These are phyloP conservation scores for Gnatocerus cornutus DNA, from an alignment of 2,888 invertebrate species.

Conservation along the genomic window DNA sequence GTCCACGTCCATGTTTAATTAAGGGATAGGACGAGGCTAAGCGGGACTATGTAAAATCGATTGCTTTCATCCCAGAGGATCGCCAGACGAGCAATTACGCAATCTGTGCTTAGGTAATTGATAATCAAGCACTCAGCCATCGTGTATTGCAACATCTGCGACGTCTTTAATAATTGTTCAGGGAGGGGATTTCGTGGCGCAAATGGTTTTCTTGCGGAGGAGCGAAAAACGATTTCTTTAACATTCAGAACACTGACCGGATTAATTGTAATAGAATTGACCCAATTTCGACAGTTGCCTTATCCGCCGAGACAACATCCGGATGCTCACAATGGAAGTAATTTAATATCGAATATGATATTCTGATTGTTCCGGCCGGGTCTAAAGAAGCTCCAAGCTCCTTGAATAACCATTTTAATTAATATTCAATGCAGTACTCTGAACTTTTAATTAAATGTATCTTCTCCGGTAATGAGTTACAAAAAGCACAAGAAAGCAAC, in stretches of 20 bases:
- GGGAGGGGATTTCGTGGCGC: constrained; percentile 19
- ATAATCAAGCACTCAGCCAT: constrained; percentile 72
- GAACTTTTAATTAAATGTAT: constrained; percentile 64
- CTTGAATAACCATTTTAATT: constrained; percentile 60
- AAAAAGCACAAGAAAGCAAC: constrained; percentile 51
- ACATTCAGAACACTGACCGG: not conserved
- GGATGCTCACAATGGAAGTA: constrained; percentile 50
- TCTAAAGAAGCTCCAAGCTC: constrained; percentile 40
- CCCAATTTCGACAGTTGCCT: too few species aligned
- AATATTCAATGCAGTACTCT: constrained; percentile 60
- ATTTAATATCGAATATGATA: constrained; percentile 53
- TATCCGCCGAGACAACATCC: not conserved
- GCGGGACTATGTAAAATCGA: constrained; percentile 67
- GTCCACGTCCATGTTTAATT: constrained; percentile 62
- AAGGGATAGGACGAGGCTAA: constrained; percentile 63
- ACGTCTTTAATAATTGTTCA: constrained; percentile 38
- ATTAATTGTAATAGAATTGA: not conserved
- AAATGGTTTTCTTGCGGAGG: constrained; percentile 8
- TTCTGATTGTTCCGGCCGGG: constrained; percentile 47
- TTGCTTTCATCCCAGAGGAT: constrained; percentile 69
- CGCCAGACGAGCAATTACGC: constrained; percentile 76
- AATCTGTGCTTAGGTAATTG: constrained; percentile 76
- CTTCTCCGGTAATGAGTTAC: constrained; percentile 55
- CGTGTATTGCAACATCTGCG: constrained; percentile 48
- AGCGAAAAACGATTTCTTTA: not conserved